These are phyloP conservation scores for Todus mexicanus DNA, from an alignment of 2,797 vertebrate species.

Conservation along the genomic window DNA sequence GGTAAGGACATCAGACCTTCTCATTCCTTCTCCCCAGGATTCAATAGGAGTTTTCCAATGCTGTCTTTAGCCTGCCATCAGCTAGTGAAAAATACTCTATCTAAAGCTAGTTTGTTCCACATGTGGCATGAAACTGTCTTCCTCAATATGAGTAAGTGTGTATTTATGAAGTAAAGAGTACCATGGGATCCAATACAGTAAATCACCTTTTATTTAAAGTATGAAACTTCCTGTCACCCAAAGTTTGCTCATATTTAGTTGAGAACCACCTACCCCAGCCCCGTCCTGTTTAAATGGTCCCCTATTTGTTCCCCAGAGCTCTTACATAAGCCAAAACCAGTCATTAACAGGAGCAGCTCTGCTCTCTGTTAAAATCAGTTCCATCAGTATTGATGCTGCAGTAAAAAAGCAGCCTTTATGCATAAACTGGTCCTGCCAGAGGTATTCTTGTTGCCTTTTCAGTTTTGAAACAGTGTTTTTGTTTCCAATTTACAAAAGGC, in stretches of 20 bases:
- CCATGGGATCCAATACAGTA: not conserved
- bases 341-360: not conserved
- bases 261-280: not conserved
- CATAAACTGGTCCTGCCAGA: not conserved
- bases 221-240: not conserved
- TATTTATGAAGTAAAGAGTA: not conserved
- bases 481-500: constrained; percentile 10
- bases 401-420: not conserved
- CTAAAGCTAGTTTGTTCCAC: not conserved
- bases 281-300: not conserved
- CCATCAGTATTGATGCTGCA: not conserved
- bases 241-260: not conserved
- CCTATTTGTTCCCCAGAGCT: not conserved
- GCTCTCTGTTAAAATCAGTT: not conserved
- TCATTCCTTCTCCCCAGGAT: not conserved
- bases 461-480: not conserved
- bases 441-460: not conserved
- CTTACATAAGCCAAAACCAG: not conserved
- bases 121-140: not conserved
- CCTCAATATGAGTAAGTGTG: not conserved
- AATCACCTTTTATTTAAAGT: not conserved
- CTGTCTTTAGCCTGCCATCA: not conserved
- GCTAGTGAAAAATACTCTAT: not conserved
- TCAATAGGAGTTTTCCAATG: not conserved
- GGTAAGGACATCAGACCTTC: constrained; percentile 21